These are phyloP conservation scores for Zapus hudsonius DNA, from an alignment of 2,113 vertebrate genomes.

Conservation along the genomic window DNA sequence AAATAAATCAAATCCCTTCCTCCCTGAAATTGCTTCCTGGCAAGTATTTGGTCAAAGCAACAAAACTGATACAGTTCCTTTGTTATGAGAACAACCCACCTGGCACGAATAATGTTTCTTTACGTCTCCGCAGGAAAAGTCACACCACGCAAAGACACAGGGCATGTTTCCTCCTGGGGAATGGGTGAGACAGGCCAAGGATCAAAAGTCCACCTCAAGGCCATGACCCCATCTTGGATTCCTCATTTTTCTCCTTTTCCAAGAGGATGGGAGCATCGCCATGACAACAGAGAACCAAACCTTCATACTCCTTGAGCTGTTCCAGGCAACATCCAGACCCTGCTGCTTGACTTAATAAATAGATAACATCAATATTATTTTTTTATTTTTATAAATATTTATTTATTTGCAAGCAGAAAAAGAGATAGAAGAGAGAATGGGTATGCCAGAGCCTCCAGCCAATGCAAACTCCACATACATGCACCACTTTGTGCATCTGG, in stretches of 20 bases:
- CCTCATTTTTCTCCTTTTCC: background rate
- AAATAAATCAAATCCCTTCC: background rate
- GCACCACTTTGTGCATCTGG: too few species aligned
- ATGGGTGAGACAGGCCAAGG: background rate
- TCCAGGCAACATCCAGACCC: background rate
- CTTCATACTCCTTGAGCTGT: slow-evolving; percentile 31
- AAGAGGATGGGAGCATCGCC: background rate
- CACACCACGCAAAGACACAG: background rate
- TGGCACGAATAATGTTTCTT: background rate
- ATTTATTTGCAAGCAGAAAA: too few species aligned
- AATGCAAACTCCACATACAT: too few species aligned
- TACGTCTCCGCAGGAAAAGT: background rate
- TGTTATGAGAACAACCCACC: background rate
- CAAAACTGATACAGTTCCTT: background rate
- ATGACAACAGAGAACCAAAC: slow-evolving; percentile 40
- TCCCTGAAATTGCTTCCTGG: background rate
- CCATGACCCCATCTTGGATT: background rate
- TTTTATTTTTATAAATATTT: too few species aligned
- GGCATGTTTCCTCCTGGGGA: accelerated
- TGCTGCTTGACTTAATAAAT: background rate
- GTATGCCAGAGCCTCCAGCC: too few species aligned
- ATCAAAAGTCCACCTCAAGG: background rate
- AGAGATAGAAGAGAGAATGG: too few species aligned
- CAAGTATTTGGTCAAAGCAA: background rate
- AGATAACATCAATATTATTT: background rate